Evolutionary conservation across 2,797 vertebrate species (phyloP).

Genomic region (Rhynchonycteris naso): DNA sequence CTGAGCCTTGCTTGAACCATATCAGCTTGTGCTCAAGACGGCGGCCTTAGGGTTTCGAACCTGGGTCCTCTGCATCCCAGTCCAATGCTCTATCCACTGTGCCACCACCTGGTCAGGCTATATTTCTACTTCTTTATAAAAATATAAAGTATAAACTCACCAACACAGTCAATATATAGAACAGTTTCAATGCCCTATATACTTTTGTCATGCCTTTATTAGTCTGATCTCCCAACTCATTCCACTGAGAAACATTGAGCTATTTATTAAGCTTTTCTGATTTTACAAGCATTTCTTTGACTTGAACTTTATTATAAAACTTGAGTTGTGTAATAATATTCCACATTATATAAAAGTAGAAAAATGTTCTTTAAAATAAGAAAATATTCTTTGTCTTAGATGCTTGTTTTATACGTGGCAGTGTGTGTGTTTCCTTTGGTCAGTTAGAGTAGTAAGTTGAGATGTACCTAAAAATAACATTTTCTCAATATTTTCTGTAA

Average conservation of each 20-base stretch:
- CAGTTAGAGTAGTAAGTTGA: not conserved
- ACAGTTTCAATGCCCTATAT: not conserved
- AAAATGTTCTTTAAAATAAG: not conserved
- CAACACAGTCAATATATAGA: not conserved
- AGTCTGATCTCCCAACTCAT: accelerated
- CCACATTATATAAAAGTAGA: not conserved
- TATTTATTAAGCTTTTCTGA: not conserved
- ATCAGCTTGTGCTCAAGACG: too few relatives aligned
- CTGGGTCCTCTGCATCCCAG: too few relatives aligned
- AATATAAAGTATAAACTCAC: not conserved
- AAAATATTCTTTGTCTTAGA: not conserved
- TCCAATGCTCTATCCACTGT: too few relatives aligned
- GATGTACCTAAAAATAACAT: not conserved
- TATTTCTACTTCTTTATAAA: not conserved
- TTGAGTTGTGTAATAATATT: not conserved
- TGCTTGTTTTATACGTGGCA: not conserved
- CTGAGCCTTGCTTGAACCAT: too few relatives aligned
- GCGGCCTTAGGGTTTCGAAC: too few relatives aligned
- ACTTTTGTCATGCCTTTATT: not conserved
- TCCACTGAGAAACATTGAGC: not conserved
- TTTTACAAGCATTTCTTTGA: not conserved
- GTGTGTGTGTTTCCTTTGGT: not conserved
- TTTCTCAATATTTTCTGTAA: not conserved
- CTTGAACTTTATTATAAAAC: not conserved
- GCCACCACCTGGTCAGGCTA: too few relatives aligned